Conservation (phyloP, 2,797 vertebrate species). For the Megalops cyprinoides region DNA sequence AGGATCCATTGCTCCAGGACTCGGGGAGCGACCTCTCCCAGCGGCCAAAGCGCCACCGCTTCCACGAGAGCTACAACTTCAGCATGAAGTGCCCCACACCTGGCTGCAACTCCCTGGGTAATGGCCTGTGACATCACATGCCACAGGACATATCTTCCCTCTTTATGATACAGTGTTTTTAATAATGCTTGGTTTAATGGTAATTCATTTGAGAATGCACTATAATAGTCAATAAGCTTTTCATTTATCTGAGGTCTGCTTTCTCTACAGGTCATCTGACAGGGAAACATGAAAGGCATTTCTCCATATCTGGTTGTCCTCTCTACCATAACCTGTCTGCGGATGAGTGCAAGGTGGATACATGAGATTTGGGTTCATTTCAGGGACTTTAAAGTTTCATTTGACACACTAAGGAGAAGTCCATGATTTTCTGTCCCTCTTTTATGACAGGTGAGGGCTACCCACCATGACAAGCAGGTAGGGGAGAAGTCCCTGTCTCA, state of each 20-base stretch:
- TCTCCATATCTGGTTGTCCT: constrained; percentile 95
- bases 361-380: no score
- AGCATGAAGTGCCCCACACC: constrained; percentile 99
- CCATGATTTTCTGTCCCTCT: not conserved
- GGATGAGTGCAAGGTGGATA: constrained; percentile 92
- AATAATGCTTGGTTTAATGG: no score
- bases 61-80: constrained; percentile 98
- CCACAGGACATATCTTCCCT: no score
- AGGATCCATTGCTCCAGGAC: constrained; percentile 90
- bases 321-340: constrained; percentile 97
- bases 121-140: constrained; percentile 9
- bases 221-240: no score
- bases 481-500: constrained; percentile 90
- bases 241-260: no score
- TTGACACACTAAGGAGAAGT: no score
- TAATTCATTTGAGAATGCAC: no score
- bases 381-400: no score
- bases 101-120: constrained; percentile 97
- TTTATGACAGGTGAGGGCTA: constrained; percentile 87
- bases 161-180: no score
- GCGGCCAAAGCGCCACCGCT: constrained; percentile 93
- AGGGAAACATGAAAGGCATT: constrained; percentile 95
- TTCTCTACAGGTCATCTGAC: constrained; percentile 86
- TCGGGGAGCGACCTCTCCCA: constrained; percentile 94
- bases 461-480: constrained; percentile 95